Base-by-base conservation (phyloP, 1,140 invertebrate genomes). In the Polyergus mexicanus region DNA sequence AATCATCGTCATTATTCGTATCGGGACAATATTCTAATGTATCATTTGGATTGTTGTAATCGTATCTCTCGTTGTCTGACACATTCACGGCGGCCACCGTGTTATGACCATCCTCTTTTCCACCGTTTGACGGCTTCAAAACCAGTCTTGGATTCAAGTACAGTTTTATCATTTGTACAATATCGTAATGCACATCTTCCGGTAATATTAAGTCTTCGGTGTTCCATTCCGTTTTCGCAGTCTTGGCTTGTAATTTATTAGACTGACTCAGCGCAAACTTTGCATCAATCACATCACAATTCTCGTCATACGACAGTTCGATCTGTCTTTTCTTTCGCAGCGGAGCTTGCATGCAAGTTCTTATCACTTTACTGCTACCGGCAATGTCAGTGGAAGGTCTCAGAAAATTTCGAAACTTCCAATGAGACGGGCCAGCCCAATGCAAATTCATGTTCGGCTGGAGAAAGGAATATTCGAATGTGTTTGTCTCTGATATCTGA, bases 381-480 rank as follows among this genome's bases (percentile, higher is more conserved):
- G 13, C 38, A 4, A 5, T 0, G 32, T 10, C 28, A 16, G n/a
- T 8, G 0, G 11, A 6, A 8, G 28, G 25, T 68, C 10, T 84
- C 1, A 2, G 25, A 2, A 91, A 77, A 47, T 85, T 87, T 28
- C 85, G 91, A 28, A 97, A 94, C 89, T 97, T 97, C 97, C 97
- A 98, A 92, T 98, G 97, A 51, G 96, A 94, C 38, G 97, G 97
- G 1, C 97, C 97, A 54, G 96, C 97, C 97, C 97, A 98, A 56
- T 97, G 96, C 80, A 95, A 95, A 58, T 94, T 92, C 19, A 97
- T 91, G 35, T 94, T 95, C 72, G 96, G 95, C 72, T 95, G 94
- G 71, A 97, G 94, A 93, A 97, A 98, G 0, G 97, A 97, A 94
- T 98, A 98, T 91, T 98, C 97, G n/a, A 89, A 89, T 28, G 60